phyloP scores from a whole-genome alignment of 2,888 invertebrate species.

The Macaria liturata region DNA sequence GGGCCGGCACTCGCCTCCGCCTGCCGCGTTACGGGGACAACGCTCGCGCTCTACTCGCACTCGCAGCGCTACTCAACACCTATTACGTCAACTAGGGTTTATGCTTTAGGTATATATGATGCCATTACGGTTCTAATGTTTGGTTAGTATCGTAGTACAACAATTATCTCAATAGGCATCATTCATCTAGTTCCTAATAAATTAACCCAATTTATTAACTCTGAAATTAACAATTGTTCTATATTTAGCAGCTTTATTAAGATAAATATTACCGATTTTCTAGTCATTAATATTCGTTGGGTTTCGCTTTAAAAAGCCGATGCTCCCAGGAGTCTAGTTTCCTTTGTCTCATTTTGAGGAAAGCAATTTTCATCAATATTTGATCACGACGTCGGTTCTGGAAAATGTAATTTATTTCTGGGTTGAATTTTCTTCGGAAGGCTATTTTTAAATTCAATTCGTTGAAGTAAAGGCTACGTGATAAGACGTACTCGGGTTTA shows the following conservation, averaged over 20 bases:
- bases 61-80: slow-evolving; percentile 23
- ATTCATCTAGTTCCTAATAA: no score
- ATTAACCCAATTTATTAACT: no score
- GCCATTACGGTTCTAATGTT: no score
- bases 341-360: slow-evolving; percentile 31
- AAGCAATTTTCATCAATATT: slow-evolving; percentile 23
- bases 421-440: neutral
- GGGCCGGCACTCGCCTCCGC: slow-evolving; percentile 23
- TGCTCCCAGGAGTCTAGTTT: slow-evolving; percentile 8
- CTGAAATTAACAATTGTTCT: no score
- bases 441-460: slow-evolving; percentile 5
- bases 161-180: no score
- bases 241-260: no score
- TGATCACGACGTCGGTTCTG: slow-evolving; percentile 6
- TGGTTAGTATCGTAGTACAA: no score
- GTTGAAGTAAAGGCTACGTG: neutral
- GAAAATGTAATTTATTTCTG: slow-evolving; percentile 10
- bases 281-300: no score
- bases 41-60: slow-evolving; percentile 24
- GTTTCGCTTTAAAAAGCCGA: no score
- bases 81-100: neutral
- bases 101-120: no score
- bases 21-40: slow-evolving; percentile 27
- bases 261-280: no score
- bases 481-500: no score